Evolutionary conservation across 2,797 vertebrate species (phyloP).

Genomic region (Sebastes jordani): DNA sequence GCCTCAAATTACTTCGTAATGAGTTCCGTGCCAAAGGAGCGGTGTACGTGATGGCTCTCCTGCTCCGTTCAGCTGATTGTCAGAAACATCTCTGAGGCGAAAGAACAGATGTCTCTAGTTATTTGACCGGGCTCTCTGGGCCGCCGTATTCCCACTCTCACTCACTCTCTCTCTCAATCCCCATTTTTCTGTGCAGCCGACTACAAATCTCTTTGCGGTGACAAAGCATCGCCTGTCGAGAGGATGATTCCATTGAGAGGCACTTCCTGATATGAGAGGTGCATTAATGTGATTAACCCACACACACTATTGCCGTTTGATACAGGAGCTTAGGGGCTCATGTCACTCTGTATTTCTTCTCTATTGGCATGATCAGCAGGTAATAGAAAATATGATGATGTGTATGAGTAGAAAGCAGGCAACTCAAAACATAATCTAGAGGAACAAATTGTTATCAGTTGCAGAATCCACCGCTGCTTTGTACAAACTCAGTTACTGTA

Average conservation of each 20-base stretch:
- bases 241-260: conserved; percentile 73
- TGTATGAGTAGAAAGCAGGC: conserved; percentile 6
- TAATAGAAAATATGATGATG: conserved; percentile 45
- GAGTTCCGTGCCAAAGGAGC: conserved; percentile 1
- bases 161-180: conserved; percentile 1
- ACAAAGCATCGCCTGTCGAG: conserved; percentile 72
- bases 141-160: conserved; percentile 44
- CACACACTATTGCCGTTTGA: conserved; percentile 65
- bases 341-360: conserved; percentile 54
- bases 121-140: conserved; percentile 52
- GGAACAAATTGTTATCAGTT: neutral
- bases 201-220: conserved; percentile 58
- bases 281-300: conserved; percentile 80
- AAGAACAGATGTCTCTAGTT: conserved; percentile 53
- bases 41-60: neutral
- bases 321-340: conserved; percentile 58
- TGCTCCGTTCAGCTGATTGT: conserved; percentile 43
- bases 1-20: conserved; percentile 21
- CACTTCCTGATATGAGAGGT: conserved; percentile 74
- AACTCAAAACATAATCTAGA: conserved; percentile 15
- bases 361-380: conserved; percentile 63
- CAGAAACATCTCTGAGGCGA: conserved; percentile 44
- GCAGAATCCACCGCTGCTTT: conserved; percentile 1
- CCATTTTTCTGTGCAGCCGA: neutral
- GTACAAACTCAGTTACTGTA: conserved; percentile 1